A percentile compares a stretch with the other conserved stretches of the same genome.
Conservation (phyloP, 2,113 vertebrate genomes). For the Riparia riparia region DNA sequence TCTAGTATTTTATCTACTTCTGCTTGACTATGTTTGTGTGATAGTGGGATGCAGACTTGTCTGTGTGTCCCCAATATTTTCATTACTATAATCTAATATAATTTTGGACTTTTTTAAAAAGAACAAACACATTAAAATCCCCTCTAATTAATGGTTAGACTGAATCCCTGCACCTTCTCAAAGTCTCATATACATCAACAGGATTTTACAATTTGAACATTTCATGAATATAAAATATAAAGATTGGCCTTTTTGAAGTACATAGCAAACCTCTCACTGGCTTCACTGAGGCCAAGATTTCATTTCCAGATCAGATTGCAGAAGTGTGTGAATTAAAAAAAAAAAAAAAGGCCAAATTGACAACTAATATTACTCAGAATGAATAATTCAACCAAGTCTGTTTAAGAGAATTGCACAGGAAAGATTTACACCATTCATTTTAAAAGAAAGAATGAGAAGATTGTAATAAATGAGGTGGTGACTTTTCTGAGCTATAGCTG, state of each 20-base stretch:
- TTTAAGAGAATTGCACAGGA: background rate
- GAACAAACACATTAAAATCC: fast-evolving
- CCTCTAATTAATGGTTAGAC: background rate
- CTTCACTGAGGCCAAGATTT: background rate
- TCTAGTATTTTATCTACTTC: background rate
- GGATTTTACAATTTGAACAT: background rate
- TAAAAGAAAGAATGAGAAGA: slow-evolving; percentile 25
- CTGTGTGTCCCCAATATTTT: background rate
- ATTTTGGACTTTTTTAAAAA: background rate
- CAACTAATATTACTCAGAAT: slow-evolving; percentile 36
- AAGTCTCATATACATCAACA: background rate
- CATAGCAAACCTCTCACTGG: background rate
- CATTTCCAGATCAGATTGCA: background rate
- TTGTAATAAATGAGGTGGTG: slow-evolving; percentile 36
- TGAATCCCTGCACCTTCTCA: background rate
- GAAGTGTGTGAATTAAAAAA: background rate
- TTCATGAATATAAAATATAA: background rate
- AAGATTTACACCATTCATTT: slow-evolving; percentile 35
- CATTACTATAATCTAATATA: background rate
- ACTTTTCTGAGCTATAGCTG: slow-evolving; percentile 37
- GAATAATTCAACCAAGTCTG: slow-evolving; percentile 14
- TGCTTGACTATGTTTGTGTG: background rate
- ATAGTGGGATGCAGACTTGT: background rate
- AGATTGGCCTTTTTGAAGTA: background rate
- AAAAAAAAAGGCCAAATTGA: background rate